phyloP scores from a whole-genome alignment of 2,797 vertebrate genomes.

The Tolypeutes matacus region DNA sequence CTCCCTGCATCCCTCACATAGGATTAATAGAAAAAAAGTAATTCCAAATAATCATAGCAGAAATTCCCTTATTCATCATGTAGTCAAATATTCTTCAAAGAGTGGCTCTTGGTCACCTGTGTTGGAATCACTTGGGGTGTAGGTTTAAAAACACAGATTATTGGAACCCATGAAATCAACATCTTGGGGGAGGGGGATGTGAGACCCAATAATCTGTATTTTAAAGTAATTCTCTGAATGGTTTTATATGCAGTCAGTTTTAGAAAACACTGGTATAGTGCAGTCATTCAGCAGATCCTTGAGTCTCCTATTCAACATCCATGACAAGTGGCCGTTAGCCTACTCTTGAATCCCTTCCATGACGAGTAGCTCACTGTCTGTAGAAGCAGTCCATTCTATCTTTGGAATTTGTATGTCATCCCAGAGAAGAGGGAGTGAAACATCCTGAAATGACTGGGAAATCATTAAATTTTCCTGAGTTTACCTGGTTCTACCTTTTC shows the following conservation, averaged over 20 bases:
- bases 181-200: neutral
- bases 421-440: neutral
- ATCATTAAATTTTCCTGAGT: neutral
- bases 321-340: conserved; percentile 55
- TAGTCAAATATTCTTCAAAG: neutral
- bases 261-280: conserved; percentile 5
- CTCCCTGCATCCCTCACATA: neutral
- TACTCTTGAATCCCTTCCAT: conserved; percentile 32
- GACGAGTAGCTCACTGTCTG: conserved; percentile 20
- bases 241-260: neutral
- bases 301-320: conserved; percentile 10
- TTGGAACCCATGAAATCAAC: neutral
- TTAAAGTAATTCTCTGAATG: conserved; percentile 28
- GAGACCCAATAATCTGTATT: neutral
- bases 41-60: neutral
- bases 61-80: neutral
- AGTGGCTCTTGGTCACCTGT: neutral
- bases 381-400: neutral
- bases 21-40: neutral
- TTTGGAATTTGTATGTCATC: conserved; percentile 31
- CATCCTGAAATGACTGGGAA: neutral
- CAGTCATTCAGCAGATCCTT: conserved; percentile 46
- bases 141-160: conserved; percentile 37
- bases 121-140: neutral
- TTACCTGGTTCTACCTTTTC: conserved; percentile 12